These are phyloP conservation scores for Cotesia typhae DNA, from an alignment of 1,140 invertebrate species.

Conservation along the genomic window DNA sequence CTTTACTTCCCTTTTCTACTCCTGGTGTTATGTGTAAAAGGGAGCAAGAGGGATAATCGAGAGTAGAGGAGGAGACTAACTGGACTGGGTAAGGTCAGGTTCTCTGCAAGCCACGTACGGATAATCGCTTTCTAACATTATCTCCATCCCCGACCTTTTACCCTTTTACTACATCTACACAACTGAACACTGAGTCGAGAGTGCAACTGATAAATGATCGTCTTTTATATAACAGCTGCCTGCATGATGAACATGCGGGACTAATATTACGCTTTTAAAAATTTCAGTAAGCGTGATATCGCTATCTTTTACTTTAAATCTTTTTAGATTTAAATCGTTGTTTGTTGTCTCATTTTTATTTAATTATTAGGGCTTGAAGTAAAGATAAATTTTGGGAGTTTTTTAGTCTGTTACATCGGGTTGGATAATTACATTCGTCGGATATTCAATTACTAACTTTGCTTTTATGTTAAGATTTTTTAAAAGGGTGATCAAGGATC, in stretches of 20 bases:
- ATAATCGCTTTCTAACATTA: conserved; percentile 33
- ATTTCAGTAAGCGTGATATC: not conserved
- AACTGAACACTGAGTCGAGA: not conserved
- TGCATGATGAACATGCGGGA: conserved; percentile 4
- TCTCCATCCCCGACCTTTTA: conserved; percentile 25
- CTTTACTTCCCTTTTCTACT: conserved; percentile 4
- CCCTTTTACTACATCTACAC: conserved; percentile 12
- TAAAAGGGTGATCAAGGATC: too few species aligned
- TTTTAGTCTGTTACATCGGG: too few species aligned
- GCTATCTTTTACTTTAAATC: not conserved
- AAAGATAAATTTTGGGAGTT: too few species aligned
- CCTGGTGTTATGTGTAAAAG: too few species aligned
- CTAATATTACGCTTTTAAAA: conserved; percentile 12
- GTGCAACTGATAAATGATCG: conserved; percentile 28
- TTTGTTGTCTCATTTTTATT: too few species aligned
- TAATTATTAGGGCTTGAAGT: too few species aligned
- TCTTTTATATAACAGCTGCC: conserved; percentile 26
- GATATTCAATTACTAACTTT: too few species aligned
- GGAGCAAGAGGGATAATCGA: too few species aligned
- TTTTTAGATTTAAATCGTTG: too few species aligned
- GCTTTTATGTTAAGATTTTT: too few species aligned
- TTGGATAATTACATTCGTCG: too few species aligned
- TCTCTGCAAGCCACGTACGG: not conserved
- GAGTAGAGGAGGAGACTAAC: not conserved
- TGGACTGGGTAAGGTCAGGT: conserved; percentile 35